Percentiles rank a stretch among this genome's conserved stretches.
phyloP scores from a whole-genome alignment of 37 sponge, comb jelly and placozoan genomes.

The Hexactinellida sp. region DNA sequence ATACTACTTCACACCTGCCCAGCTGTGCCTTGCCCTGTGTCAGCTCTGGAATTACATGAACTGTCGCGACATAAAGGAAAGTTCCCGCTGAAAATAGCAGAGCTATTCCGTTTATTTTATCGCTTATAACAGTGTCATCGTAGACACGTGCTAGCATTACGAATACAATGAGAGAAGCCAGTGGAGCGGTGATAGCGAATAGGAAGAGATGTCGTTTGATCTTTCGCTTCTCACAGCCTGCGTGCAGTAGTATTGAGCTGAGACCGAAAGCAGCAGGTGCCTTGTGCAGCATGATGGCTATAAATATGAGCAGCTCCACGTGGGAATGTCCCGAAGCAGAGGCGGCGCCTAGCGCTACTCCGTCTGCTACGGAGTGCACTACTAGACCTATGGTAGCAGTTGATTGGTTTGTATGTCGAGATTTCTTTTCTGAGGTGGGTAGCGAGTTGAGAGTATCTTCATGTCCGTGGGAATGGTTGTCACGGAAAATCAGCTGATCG shows the following conservation, averaged over 20 bases:
- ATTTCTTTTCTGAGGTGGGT: not conserved
- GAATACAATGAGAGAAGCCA: not conserved
- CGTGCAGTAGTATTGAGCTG: constrained; percentile 83
- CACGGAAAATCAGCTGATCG: constrained; percentile 45
- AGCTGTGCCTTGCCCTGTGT: constrained; percentile 31
- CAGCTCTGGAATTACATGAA: constrained; percentile 85
- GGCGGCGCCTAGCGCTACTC: constrained; percentile 94
- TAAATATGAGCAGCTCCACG: constrained; percentile 81
- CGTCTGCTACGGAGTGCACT: constrained; percentile 98
- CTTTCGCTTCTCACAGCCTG: constrained; percentile 40
- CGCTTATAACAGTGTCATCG: not conserved
- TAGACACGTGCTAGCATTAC: not conserved
- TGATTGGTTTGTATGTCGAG: not conserved
- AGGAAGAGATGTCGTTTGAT: not conserved
- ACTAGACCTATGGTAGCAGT: constrained; percentile 88
- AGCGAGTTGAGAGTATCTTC: constrained; percentile 25
- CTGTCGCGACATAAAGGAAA: constrained; percentile 97
- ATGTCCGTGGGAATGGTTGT: not conserved
- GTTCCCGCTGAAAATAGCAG: constrained; percentile 98
- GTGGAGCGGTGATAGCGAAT: not conserved
- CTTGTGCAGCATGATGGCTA: constrained; percentile 99
- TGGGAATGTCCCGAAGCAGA: constrained; percentile 69
- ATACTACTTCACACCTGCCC: constrained; percentile 29
- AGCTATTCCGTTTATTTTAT: constrained; percentile 63
- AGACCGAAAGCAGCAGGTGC: constrained; percentile 99